Base-by-base conservation (phyloP, 92 coral and sea anemone species). In the Porites lobata region DNA sequence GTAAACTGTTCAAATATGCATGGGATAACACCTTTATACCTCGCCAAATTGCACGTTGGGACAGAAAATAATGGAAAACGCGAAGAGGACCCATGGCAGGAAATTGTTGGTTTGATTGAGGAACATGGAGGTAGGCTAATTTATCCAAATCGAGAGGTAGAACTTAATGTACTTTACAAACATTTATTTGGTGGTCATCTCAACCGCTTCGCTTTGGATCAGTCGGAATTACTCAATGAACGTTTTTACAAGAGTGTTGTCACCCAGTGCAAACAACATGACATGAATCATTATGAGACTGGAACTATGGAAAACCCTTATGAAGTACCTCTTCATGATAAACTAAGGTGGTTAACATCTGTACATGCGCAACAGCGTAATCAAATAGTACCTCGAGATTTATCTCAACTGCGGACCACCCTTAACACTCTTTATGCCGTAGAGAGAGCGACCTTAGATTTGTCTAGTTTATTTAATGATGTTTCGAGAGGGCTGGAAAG, bases 11-110 rank as follows among this genome's bases (percentile, higher is more conserved):
- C 93, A 52, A 92, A 95, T 89, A 58, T 29, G 12, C 85, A 91
- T 83, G 95, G 96, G 1, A 69, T 95, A 24, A 92, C 89, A 9
- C 98, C 98, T 59, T 43, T 88, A 65, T 95, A 95, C 52, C 81
- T 95, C 24, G 98, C 96, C 7, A 93, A 90, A 18, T 56, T 93
- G 8, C 43, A 78, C 21, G 90, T 80, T 20, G 90, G 82, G 17
- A 20, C 50, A 19, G 54, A 58, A 11, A 14, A 53, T 10, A 5
- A 3, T 72, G 32, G 50, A 15, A 65, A 80, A 1, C 91, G 65
- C 18, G 38, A 66, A 50, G 61, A 21, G 1, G 86, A 91, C 47
- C 84, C 56, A 17, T 91, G 94, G 94, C 74, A 64, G 73, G 88
- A 86, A 59, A 83, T 66, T n/a, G 88, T 79, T 8, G 26, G 54